Percentiles rank a stretch among this genome's conserved stretches.
Conservation (phyloP, 1,140 invertebrate species). For the Holcopasites calliopsidis region DNA sequence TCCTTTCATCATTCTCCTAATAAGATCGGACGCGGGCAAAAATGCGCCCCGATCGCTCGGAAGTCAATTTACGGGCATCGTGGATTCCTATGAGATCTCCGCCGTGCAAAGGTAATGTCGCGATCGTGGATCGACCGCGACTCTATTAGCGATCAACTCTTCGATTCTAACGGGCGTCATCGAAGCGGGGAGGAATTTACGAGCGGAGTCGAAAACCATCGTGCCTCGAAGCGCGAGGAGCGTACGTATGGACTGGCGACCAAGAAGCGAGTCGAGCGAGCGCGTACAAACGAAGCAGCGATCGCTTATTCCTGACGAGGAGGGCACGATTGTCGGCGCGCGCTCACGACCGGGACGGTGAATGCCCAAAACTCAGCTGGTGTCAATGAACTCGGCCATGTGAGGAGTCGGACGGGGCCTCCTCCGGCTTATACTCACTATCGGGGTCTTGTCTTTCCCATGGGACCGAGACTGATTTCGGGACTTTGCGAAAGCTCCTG, state of each 20-base stretch:
- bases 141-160: too few relatives aligned
- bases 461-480: conserved; percentile 79
- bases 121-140: too few relatives aligned
- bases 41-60: background rate
- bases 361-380: conserved; percentile 78
- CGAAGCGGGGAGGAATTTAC: background rate
- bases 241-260: conserved; percentile 16
- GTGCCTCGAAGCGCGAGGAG: conserved; percentile 26
- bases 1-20: conserved; percentile 50
- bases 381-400: conserved; percentile 80
- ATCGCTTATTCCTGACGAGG: conserved; percentile 60
- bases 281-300: conserved; percentile 35
- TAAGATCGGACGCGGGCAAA: conserved; percentile 30
- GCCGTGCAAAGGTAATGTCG: too few relatives aligned
- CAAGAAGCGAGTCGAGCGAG: conserved; percentile 32
- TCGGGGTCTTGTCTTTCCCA: conserved; percentile 80
- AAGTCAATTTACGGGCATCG: conserved; percentile 11
- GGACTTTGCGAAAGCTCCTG: conserved; percentile 71
- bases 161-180: too few relatives aligned
- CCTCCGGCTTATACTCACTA: conserved; percentile 70
- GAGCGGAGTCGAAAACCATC: conserved; percentile 31
- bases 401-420: conserved; percentile 72
- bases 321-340: conserved; percentile 43
- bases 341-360: conserved; percentile 68
- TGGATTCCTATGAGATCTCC: conserved; percentile 29